These are phyloP conservation scores for Metaphire vulgaris DNA, from an alignment of 1,140 invertebrate species.

Conservation along the genomic window DNA sequence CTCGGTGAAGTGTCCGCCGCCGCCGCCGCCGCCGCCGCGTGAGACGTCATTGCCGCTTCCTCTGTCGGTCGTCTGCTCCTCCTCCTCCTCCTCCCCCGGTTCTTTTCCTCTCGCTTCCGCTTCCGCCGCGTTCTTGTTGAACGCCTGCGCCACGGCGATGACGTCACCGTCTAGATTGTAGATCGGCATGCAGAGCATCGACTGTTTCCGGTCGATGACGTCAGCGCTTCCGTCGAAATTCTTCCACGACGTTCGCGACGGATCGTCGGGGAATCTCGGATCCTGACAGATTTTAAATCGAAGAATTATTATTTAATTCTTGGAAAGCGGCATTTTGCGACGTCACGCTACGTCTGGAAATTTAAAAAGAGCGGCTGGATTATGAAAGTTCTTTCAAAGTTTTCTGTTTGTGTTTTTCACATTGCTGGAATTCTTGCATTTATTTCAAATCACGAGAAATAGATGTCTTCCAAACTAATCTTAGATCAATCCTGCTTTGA, in stretches of 20 bases:
- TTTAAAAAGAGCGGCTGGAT: no score
- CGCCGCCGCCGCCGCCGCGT: no score
- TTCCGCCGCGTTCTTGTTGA: constrained; percentile 47
- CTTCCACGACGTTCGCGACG: constrained; percentile 53
- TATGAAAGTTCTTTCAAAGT: no score
- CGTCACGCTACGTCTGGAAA: no score
- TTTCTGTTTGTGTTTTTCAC: no score
- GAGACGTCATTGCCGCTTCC: background rate
- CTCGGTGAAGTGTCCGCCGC: constrained; percentile 39
- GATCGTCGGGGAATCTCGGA: constrained; percentile 53
- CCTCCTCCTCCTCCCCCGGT: background rate
- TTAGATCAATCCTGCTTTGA: no score
- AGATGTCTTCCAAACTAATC: no score
- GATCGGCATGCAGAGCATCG: constrained; percentile 54
- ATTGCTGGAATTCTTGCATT: no score
- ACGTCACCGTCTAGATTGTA: constrained; percentile 49
- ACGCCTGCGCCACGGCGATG: constrained; percentile 55
- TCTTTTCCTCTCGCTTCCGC: background rate
- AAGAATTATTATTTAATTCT: no score
- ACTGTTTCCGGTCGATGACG: constrained; percentile 15
- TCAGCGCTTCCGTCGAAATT: constrained; percentile 41
- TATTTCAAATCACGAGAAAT: no score
- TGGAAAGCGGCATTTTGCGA: no score
- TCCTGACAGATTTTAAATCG: no score
- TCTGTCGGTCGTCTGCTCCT: background rate